Percentiles rank a stretch among this genome's conserved stretches.
Conservation (phyloP, 2,113 vertebrate genomes). For the Podarcis raffonei region DNA sequence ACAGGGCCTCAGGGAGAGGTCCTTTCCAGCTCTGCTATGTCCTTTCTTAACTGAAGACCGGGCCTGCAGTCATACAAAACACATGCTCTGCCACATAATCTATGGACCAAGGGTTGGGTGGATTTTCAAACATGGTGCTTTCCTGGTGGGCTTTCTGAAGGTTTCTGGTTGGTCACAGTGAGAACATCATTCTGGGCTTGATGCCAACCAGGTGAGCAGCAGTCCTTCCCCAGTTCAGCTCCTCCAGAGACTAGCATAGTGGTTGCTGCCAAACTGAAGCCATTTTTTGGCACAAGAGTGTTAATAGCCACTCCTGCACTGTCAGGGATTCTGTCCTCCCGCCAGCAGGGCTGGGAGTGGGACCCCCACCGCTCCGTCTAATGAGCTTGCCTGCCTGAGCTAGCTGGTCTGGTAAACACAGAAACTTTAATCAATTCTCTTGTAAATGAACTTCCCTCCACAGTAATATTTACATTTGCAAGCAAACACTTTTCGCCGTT, state of each 20-base stretch:
- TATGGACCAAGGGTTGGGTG: background rate
- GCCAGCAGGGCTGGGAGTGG: background rate
- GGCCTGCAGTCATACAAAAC: background rate
- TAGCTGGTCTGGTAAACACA: conserved; percentile 23
- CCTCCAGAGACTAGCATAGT: background rate
- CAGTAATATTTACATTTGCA: conserved; percentile 16
- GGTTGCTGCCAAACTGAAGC: background rate
- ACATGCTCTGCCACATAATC: background rate
- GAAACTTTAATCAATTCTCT: conserved; percentile 16
- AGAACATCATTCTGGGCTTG: too few relatives aligned
- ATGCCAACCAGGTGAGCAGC: background rate
- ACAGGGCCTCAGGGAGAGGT: background rate
- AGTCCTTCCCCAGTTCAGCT: background rate
- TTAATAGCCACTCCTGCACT: background rate
- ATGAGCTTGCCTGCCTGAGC: background rate
- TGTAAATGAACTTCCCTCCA: conserved; percentile 17
- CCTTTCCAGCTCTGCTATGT: background rate
- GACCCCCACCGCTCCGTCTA: background rate
- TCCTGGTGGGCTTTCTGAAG: background rate
- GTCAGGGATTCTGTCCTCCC: too few relatives aligned
- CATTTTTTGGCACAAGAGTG: background rate
- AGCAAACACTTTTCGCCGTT: conserved; percentile 5
- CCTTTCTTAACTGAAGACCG: background rate
- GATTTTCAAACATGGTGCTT: background rate
- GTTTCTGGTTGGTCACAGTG: too few relatives aligned